Base-by-base conservation (phyloP, 1,140 invertebrate species). In the Drosophila leontia region DNA sequence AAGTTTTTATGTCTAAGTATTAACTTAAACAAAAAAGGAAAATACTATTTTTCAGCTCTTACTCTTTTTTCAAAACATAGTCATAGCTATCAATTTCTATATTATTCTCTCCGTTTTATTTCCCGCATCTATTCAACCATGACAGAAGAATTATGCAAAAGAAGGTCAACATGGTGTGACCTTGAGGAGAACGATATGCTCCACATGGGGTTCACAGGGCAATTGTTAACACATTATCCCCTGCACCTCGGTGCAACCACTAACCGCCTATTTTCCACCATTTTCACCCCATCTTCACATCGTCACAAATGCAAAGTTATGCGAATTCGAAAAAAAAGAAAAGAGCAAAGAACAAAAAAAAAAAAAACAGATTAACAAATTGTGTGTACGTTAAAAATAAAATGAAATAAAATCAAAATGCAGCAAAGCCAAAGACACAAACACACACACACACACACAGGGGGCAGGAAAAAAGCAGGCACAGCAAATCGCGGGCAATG, bases 401-500 rank as follows among this genome's bases (percentile, higher is more conserved):
- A 70, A 55, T 37, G 63, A 86, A 82, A 79, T 67, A 65, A 82
- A 70, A 62, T 80, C 51, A 65, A 81, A 90, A 78, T 90, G 84
- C 84, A 84, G 60, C 65, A 50, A 77, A 62, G 65, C 45, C 51
- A 75, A 35, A 64, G 42, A 45, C 51, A 71, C 23, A 42, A 29
- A 45, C 56, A 55, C 50, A 13, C 32, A 53, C n/a, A n/a, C 32
- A 42, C 9, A 45, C 29, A 60, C 13, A 34, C 26, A 29, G 26
- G 23, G 13, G 23, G 9, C 61, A 42, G 7, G 41, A 70, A 64
- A 83, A 51, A 71, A 48, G 63, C 51, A 55, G 34, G 44, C 39
- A 55, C 63, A 82, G 80, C 63, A 68, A 78, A 72, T 35, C 44
- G 80, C 83, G 85, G 85, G 84, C 84, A 88, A 81, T 90, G 85